Evolutionary conservation across 1,140 invertebrate genomes (phyloP), one percentile per base, ranked within the genome.

Genomic region (Eumaeus atala): DNA sequence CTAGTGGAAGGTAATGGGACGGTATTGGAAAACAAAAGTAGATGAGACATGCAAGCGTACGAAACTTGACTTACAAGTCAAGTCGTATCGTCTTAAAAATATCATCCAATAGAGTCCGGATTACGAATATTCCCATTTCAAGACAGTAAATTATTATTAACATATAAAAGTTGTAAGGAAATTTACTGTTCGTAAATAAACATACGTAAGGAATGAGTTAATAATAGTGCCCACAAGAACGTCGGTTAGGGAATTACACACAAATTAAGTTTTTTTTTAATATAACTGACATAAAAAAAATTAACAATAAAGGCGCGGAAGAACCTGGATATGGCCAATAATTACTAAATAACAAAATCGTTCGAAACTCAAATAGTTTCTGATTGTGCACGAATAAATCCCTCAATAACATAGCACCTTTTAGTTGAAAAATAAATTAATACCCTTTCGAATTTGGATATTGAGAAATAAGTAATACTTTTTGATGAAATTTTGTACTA

Each of bases 401-500:
- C 64, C 63, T 57, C 50, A 54, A 62, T 69, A 65, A 67, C 59
- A 61, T 72, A 83, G 72, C 77, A 78, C 72, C 70, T 65, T 72
- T 71, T 53, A 66, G 67, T 70, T 68, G 50, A 63, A 74, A 68
- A 70, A 72, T 72, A 71, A 73, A 72, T 74, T 84, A 84, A 87
- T 84, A 87, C 80, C 84, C 70, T 70, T 81, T 70, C 67, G 79
- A 84, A 82, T 87, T 82, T 77, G 65, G 66, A 84, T 79, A 80
- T 82, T 77, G 74, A 75, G 75, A 77, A 84, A 82, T 84, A 28
- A 28, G 21, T 28, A 87, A 84, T 84, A 84, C 81, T 87, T 84
- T 28, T 79, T 77, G 71, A 66, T 81, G 61, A 84, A n/a, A 76
- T 86, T 84, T 87, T 87, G 84, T 86, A 86, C 81, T 86, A 82